These are phyloP conservation scores for Eudyptes chrysolophus DNA, from an alignment of 2,113 vertebrate genomes.

Conservation along the genomic window DNA sequence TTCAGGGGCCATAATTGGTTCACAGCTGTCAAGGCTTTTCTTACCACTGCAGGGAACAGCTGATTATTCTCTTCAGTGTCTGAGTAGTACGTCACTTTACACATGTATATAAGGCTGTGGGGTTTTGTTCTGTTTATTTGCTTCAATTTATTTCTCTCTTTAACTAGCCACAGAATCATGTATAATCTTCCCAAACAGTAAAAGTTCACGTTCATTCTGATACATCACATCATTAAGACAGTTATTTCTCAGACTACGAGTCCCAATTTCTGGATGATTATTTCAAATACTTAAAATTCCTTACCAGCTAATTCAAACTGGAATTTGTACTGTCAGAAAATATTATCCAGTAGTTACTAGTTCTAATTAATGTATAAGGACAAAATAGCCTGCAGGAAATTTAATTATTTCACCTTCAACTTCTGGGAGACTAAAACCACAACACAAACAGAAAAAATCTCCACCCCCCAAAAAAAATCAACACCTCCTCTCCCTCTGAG, in stretches of 20 bases:
- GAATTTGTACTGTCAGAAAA: neutral
- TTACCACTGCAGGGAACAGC: conserved; percentile 14
- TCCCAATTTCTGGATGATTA: neutral
- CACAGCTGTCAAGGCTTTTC: conserved; percentile 54
- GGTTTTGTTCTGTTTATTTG: neutral
- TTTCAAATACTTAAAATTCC: neutral
- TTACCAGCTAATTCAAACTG: neutral
- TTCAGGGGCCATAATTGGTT: conserved; percentile 40
- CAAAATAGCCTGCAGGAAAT: neutral
- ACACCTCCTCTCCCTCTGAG: neutral
- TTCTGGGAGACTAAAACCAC: neutral
- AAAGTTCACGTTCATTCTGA: neutral
- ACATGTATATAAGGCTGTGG: neutral
- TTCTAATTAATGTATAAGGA: neutral
- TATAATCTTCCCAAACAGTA: neutral
- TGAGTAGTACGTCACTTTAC: neutral
- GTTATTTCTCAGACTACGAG: neutral
- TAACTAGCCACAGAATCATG: neutral
- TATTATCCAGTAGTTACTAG: neutral
- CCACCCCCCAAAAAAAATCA: too few species aligned
- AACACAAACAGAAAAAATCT: fast-evolving
- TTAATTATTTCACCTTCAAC: neutral
- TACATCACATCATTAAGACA: neutral
- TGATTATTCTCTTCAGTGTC: conserved; percentile 31
- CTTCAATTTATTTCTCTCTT: neutral